These are phyloP conservation scores for Vulpes lagopus DNA, from an alignment of 2,113 vertebrate genomes.

Conservation along the genomic window DNA sequence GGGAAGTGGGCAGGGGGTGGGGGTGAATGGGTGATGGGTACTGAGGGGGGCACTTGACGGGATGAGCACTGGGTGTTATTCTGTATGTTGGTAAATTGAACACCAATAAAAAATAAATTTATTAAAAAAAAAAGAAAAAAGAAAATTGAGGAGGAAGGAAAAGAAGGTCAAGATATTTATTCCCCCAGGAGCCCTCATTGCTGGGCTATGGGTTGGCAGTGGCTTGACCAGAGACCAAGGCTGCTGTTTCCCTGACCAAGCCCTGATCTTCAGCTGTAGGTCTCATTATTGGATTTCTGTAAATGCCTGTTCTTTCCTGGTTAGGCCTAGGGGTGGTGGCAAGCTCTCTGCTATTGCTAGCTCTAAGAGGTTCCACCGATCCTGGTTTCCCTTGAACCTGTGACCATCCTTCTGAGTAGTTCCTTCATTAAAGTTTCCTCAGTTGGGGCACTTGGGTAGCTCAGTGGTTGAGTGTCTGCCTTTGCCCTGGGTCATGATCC, in stretches of 20 bases:
- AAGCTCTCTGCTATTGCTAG: background rate
- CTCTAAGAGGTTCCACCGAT: background rate
- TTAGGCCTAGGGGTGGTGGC: background rate
- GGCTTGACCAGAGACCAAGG: background rate
- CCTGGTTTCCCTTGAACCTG: background rate
- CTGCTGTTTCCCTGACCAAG: background rate
- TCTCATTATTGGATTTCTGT: background rate
- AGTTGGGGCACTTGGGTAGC: no score
- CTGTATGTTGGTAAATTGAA: no score
- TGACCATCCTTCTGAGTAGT: background rate
- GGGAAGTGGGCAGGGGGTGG: no score
- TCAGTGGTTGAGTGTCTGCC: no score
- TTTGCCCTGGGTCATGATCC: no score
- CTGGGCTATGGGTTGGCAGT: background rate
- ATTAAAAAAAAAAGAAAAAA: background rate
- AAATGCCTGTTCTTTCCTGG: background rate
- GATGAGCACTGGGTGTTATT: no score
- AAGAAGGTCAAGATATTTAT: background rate
- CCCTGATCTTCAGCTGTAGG: background rate
- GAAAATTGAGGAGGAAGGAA: background rate
- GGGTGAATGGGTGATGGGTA: no score
- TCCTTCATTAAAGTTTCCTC: background rate
- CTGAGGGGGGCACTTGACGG: no score
- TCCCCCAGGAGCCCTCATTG: background rate
- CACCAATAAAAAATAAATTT: no score